Evolutionary conservation across 2,113 vertebrate genomes (phyloP).

Genomic region (Dasypus novemcinctus): DNA sequence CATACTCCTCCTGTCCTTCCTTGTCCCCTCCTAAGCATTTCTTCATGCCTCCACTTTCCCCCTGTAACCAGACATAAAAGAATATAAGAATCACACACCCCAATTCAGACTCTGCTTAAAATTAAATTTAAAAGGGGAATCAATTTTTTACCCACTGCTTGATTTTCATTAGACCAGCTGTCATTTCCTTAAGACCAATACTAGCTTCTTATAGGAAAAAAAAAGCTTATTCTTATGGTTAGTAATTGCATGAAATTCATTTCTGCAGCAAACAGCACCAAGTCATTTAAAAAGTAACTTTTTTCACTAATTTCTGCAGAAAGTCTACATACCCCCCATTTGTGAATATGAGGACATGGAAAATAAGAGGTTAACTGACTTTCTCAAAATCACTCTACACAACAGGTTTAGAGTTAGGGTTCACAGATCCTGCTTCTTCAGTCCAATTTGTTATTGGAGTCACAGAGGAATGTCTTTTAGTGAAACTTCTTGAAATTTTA

Average conservation of each 20-base stretch:
- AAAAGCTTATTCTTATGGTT: not conserved
- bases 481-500: constrained; percentile 70
- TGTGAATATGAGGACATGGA: not conserved
- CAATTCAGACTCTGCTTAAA: not conserved
- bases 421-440: not conserved
- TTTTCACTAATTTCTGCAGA: not conserved
- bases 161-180: constrained; percentile 22
- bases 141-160: not conserved
- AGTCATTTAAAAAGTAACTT: not conserved
- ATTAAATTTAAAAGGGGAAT: constrained; percentile 29
- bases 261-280: constrained; percentile 20
- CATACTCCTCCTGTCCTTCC: not conserved
- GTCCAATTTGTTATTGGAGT: constrained; percentile 53
- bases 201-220: not conserved
- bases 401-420: not conserved
- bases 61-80: not conserved
- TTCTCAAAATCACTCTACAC: not conserved
- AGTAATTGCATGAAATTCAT: not conserved
- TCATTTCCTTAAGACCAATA: not conserved
- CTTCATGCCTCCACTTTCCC: not conserved
- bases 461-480: constrained; percentile 60
- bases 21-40: not conserved
- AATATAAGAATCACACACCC: not conserved
- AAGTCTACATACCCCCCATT: not conserved
- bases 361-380: constrained; percentile 36